phyloP scores from a whole-genome alignment of 1,140 invertebrate species.

The Pristionchus pacificus region DNA sequence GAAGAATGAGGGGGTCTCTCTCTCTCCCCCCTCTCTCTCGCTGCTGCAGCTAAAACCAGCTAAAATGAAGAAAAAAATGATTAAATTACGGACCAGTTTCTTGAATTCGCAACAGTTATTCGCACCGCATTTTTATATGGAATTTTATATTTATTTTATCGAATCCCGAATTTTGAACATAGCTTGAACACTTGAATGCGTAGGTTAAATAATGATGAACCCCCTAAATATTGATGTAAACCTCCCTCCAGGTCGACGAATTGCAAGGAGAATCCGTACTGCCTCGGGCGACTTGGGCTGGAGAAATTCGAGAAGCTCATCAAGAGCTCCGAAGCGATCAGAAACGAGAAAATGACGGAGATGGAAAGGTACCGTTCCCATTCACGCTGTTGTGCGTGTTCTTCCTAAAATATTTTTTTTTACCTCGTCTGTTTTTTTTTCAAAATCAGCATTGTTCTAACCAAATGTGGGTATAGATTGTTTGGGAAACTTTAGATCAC shows the following conservation, averaged over 20 bases:
- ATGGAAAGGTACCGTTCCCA: background rate
- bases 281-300: conserved; percentile 44
- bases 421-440: too few relatives aligned
- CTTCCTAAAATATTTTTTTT: background rate
- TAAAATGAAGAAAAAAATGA: too few relatives aligned
- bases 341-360: conserved; percentile 25
- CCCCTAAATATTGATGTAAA: too few relatives aligned
- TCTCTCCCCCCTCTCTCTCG: too few relatives aligned
- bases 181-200: background rate
- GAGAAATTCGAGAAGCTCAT: conserved; percentile 53
- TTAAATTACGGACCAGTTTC: too few relatives aligned
- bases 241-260: conserved; percentile 38
- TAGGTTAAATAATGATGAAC: background rate
- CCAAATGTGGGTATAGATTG: too few relatives aligned
- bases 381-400: background rate
- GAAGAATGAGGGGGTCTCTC: too few relatives aligned
- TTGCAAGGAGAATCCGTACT: conserved; percentile 48
- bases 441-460: too few relatives aligned
- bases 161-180: background rate
- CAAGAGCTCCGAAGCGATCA: conserved; percentile 14
- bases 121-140: too few relatives aligned
- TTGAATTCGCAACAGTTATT: too few relatives aligned
- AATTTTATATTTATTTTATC: background rate
- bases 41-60: too few relatives aligned
- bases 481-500: too few relatives aligned